These are phyloP conservation scores for Andricus curvator DNA, from an alignment of 2,888 invertebrate species.

Conservation along the genomic window DNA sequence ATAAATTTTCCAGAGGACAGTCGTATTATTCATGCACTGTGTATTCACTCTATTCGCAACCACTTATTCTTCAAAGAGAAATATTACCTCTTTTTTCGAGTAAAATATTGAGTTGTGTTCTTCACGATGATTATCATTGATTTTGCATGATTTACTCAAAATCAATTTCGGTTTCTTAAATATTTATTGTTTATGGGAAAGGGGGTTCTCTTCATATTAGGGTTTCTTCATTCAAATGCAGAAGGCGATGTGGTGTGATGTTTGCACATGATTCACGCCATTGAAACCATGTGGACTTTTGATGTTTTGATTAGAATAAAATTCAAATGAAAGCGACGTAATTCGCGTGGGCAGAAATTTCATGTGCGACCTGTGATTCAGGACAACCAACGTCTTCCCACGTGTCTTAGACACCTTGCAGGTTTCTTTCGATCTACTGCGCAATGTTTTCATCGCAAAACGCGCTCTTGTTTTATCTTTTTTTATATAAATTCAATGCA, in stretches of 20 bases:
- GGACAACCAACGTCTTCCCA: background rate
- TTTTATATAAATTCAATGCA: background rate
- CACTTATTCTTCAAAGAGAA: background rate
- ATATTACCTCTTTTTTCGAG: background rate
- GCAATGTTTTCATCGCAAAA: constrained; percentile 20
- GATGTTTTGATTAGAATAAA: background rate
- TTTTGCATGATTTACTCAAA: background rate
- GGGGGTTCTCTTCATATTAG: background rate
- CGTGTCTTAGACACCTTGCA: background rate
- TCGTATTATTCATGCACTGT: background rate
- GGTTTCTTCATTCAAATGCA: background rate
- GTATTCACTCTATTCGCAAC: too few relatives aligned
- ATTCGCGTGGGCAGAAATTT: background rate
- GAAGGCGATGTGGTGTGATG: background rate
- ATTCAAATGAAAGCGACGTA: constrained; percentile 6
- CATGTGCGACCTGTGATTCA: constrained; percentile 13
- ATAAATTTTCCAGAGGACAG: background rate
- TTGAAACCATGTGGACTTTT: background rate
- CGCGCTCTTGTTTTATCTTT: background rate
- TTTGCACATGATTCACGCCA: background rate
- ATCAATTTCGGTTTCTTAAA: background rate
- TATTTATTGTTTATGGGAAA: background rate
- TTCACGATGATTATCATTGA: background rate
- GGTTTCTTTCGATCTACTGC: constrained; percentile 11
- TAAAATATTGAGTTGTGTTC: background rate